phyloP scores from a whole-genome alignment of 2,797 vertebrate genomes.

The Menidia menidia region DNA sequence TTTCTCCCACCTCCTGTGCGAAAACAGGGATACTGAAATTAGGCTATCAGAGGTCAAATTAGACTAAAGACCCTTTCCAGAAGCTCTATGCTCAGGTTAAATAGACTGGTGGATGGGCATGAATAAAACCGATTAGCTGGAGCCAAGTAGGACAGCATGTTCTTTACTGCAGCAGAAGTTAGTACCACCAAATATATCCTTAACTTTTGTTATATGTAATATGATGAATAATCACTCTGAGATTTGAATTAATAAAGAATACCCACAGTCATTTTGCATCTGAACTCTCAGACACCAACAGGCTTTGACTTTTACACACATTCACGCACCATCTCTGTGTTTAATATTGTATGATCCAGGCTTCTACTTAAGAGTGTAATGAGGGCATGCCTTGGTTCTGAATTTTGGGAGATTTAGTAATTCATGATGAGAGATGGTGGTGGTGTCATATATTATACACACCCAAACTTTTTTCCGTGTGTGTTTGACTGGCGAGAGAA shows the following conservation, averaged over 20 bases:
- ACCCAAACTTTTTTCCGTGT: neutral
- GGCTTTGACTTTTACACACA: neutral
- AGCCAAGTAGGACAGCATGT: constrained; percentile 2
- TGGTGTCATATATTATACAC: neutral
- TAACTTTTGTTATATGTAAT: neutral
- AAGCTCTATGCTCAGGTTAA: constrained; percentile 37
- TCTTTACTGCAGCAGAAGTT: neutral
- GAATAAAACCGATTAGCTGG: constrained; percentile 22
- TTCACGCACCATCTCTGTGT: constrained; percentile 24
- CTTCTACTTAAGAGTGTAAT: constrained; percentile 5
- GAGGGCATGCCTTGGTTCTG: neutral
- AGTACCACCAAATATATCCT: no score
- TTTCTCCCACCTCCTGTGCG: constrained; percentile 91
- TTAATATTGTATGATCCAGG: constrained; percentile 20
- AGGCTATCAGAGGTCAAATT: constrained; percentile 34
- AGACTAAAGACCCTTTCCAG: constrained; percentile 4
- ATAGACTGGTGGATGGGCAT: constrained; percentile 43
- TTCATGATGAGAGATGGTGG: no score
- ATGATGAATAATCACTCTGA: no score
- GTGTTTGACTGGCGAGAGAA: neutral
- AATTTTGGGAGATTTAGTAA: no score
- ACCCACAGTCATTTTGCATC: no score
- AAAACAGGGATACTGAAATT: constrained; percentile 51
- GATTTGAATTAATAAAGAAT: no score
- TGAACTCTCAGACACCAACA: no score